Percentiles rank a stretch among this genome's conserved stretches.
phyloP scores from a whole-genome alignment of 2,888 invertebrate genomes.

The Elegia similella region DNA sequence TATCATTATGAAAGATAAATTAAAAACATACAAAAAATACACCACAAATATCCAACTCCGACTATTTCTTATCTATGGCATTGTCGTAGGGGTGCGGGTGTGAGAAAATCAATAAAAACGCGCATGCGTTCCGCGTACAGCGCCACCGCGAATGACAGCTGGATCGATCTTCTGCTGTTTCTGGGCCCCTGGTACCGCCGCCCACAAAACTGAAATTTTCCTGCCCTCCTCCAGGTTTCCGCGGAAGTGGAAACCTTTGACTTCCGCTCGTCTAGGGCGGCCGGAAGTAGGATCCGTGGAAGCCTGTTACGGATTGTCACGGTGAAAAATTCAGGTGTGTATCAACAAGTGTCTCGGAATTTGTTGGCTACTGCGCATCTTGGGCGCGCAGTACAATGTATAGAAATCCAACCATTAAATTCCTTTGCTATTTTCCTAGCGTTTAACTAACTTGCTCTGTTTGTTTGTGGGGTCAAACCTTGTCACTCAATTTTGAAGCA shows the following conservation, averaged over 20 bases:
- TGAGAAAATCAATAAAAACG: conserved; percentile 47
- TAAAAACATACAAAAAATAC: not conserved
- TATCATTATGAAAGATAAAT: too few relatives aligned
- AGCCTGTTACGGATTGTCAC: not conserved
- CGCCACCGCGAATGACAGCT: conserved; percentile 9
- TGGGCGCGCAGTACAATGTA: conserved; percentile 48
- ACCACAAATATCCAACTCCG: not conserved
- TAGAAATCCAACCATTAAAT: conserved; percentile 13
- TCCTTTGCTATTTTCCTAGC: not conserved
- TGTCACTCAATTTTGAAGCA: too few relatives aligned
- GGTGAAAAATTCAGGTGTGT: not conserved
- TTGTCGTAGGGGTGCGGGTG: conserved; percentile 15
- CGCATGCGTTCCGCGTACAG: conserved; percentile 53
- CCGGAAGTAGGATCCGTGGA: conserved; percentile 31
- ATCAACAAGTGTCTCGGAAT: not conserved
- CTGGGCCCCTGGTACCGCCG: conserved; percentile 65
- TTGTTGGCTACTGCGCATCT: conserved; percentile 45
- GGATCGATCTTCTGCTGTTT: conserved; percentile 32
- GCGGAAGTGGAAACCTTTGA: conserved; percentile 56
- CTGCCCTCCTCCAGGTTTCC: conserved; percentile 70
- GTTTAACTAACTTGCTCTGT: too few relatives aligned
- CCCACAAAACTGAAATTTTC: conserved; percentile 78
- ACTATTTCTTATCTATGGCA: not conserved
- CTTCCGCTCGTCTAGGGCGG: conserved; percentile 67
- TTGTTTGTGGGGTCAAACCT: too few relatives aligned